These are phyloP conservation scores for Strix uralensis DNA, from an alignment of 2,113 vertebrate species.

Conservation along the genomic window DNA sequence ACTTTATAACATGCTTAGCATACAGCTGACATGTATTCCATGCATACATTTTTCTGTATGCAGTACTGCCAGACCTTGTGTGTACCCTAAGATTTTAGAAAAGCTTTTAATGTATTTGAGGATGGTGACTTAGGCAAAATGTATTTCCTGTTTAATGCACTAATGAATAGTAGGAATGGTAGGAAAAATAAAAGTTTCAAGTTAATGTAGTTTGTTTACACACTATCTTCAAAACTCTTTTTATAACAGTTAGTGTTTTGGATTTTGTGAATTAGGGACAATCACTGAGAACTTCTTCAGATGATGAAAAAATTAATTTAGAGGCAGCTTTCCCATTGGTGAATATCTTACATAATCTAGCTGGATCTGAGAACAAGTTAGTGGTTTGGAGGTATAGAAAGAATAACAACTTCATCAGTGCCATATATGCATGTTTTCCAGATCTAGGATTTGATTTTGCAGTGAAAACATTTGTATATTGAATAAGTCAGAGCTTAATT, in stretches of 20 bases:
- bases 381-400: not conserved
- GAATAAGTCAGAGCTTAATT: not conserved
- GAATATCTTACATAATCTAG: not conserved
- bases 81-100: not conserved
- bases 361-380: not conserved
- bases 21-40: not conserved
- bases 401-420: not conserved
- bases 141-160: not conserved
- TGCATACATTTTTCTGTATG: not conserved
- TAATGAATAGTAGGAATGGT: not conserved
- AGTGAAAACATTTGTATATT: not conserved
- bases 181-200: not conserved
- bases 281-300: not conserved
- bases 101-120: not conserved
- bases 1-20: not conserved
- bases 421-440: not conserved
- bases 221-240: not conserved
- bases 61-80: not conserved
- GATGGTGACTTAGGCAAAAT: not conserved
- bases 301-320: not conserved
- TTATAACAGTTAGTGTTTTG: not conserved
- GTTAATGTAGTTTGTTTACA: not conserved
- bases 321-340: not conserved
- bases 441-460: not conserved
- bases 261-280: not conserved